A percentile compares a stretch with the other conserved stretches of the same genome.
phyloP scores from a whole-genome alignment of 2,797 vertebrate genomes.

The Catostomus latipinnis region DNA sequence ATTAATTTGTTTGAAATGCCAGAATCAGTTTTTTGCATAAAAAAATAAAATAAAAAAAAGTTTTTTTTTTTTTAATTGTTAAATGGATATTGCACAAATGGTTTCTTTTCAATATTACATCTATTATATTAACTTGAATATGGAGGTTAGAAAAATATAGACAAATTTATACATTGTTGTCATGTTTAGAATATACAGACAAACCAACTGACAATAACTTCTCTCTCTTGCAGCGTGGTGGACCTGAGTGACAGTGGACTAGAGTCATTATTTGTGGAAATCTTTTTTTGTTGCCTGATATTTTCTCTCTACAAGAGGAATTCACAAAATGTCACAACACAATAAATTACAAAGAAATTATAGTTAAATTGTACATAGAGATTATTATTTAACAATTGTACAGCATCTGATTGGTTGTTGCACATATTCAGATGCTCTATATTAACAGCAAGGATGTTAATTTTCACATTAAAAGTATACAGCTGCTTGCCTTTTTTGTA shows the following conservation, averaged over 20 bases:
- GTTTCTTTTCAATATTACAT: too few species aligned
- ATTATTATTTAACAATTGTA: slow-evolving; percentile 60
- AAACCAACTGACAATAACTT: not conserved
- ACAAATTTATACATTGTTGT: not conserved
- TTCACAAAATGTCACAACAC: slow-evolving; percentile 57
- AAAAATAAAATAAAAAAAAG: not conserved
- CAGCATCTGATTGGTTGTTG: slow-evolving; percentile 47
- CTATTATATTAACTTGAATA: too few species aligned
- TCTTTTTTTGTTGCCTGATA: slow-evolving; percentile 54
- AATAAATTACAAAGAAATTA: slow-evolving; percentile 16
- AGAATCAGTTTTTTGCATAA: not conserved
- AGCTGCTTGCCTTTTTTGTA: not conserved
- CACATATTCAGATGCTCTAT: slow-evolving; percentile 34
- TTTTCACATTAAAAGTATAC: slow-evolving; percentile 8
- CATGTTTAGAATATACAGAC: not conserved
- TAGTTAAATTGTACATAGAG: slow-evolving; percentile 65
- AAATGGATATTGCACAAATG: too few species aligned
- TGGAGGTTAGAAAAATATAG: too few species aligned
- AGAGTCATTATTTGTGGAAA: slow-evolving; percentile 59
- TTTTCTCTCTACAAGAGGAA: slow-evolving; percentile 60
- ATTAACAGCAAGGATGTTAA: slow-evolving; percentile 7
- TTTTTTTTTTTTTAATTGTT: too few species aligned
- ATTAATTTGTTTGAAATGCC: not conserved
- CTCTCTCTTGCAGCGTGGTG: slow-evolving; percentile 73
- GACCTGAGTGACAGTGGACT: slow-evolving; percentile 75